Evolutionary conservation across 1,140 invertebrate genomes (phyloP).

Genomic region (Lepidurus couesii): DNA sequence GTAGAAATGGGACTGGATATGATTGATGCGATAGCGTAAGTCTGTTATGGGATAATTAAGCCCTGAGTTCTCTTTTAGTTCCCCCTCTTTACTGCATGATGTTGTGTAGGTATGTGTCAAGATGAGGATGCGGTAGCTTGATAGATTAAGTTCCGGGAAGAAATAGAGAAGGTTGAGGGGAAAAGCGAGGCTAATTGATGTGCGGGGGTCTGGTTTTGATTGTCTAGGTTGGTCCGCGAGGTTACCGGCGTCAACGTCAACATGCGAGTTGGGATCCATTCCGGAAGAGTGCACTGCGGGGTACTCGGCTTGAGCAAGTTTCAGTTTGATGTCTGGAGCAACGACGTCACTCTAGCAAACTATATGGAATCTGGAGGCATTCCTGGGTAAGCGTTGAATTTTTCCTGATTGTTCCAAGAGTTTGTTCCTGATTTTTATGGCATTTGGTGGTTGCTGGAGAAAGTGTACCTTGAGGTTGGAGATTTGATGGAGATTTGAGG

Average conservation of each 20-base stretch:
- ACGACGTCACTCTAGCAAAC: slow-evolving; percentile 91
- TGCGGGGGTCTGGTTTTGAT: neutral
- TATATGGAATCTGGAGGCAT: slow-evolving; percentile 93
- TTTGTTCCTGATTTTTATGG: too few species aligned
- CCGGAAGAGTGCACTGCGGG: slow-evolving; percentile 84
- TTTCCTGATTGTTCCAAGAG: neutral
- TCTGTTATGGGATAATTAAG: slow-evolving; percentile 40
- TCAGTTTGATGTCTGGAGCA: slow-evolving; percentile 93
- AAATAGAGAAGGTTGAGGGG: neutral
- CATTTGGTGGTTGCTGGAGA: too few species aligned
- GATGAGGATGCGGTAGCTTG: neutral
- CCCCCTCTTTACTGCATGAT: too few species aligned
- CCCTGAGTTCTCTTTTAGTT: neutral
- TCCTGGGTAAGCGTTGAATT: slow-evolving; percentile 62
- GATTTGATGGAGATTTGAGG: too few species aligned
- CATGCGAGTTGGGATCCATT: slow-evolving; percentile 93
- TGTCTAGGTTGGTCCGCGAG: slow-evolving; percentile 68
- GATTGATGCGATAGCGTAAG: slow-evolving; percentile 93
- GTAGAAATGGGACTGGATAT: slow-evolving; percentile 95
- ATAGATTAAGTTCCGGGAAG: neutral
- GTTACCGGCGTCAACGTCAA: slow-evolving; percentile 87
- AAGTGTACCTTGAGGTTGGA: too few species aligned
- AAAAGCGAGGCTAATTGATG: neutral
- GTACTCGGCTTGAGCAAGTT: slow-evolving; percentile 85
- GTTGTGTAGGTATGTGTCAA: neutral